Conservation (phyloP, 2,797 vertebrate species). For the Premnoplex brunnescens region DNA sequence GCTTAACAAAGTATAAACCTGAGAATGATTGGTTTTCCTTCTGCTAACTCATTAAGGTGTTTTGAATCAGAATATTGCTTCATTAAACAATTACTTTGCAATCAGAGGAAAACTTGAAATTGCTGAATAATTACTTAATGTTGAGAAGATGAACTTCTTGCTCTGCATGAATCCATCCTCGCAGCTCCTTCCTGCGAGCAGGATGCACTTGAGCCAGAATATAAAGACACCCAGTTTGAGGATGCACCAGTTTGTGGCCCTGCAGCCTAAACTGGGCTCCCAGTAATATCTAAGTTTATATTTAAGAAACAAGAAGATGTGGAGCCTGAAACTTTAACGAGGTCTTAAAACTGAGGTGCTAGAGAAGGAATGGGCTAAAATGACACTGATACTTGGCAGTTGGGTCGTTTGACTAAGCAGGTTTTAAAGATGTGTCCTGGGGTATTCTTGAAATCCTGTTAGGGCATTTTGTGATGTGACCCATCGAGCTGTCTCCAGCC, state of each 20-base stretch:
- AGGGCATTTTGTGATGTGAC: neutral
- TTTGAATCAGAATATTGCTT: neutral
- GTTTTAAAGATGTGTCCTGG: conserved; percentile 18
- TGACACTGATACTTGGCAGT: neutral
- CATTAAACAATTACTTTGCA: neutral
- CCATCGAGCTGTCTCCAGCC: neutral
- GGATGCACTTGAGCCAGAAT: accelerated
- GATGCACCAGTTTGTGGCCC: neutral
- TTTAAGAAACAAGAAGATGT: neutral
- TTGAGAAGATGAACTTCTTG: neutral
- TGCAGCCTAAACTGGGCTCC: neutral
- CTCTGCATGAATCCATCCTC: neutral
- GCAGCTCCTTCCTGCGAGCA: neutral
- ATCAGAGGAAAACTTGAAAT: neutral
- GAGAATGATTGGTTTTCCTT: neutral
- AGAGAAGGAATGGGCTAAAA: neutral
- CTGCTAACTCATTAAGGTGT: neutral
- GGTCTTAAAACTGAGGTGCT: neutral
- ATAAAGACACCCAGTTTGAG: neutral
- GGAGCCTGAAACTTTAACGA: neutral
- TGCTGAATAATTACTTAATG: neutral
- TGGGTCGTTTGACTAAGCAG: neutral
- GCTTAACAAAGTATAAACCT: neutral
- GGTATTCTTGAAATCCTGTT: neutral
- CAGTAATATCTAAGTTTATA: neutral